These are phyloP conservation scores for Heteromurus nitidus DNA, from an alignment of 2,888 invertebrate genomes.

Conservation along the genomic window DNA sequence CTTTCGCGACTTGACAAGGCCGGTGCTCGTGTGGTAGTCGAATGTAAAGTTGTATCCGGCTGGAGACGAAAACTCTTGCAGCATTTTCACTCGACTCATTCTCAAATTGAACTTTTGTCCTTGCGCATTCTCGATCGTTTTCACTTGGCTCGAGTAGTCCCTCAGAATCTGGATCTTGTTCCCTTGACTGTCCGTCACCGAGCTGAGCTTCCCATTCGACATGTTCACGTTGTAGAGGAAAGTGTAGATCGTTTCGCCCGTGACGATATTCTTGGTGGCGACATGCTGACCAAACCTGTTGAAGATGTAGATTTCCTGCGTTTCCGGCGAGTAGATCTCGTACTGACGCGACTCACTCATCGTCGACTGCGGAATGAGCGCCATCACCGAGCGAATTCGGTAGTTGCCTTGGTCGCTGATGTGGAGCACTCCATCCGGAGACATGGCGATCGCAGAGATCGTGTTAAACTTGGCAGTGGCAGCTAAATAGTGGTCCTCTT, in stretches of 20 bases:
- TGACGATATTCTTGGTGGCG: conserved; percentile 94
- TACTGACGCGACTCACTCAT: conserved; percentile 83
- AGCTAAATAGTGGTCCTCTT: conserved; percentile 92
- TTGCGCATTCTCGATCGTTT: conserved; percentile 95
- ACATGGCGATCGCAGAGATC: conserved; percentile 92
- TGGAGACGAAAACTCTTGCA: conserved; percentile 92
- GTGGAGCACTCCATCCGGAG: conserved; percentile 94
- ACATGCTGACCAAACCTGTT: conserved; percentile 96
- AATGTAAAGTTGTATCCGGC: conserved; percentile 96
- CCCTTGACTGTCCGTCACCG: conserved; percentile 94
- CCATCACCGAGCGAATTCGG: conserved; percentile 89
- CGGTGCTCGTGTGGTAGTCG: conserved; percentile 93
- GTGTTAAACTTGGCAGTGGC: conserved; percentile 96
- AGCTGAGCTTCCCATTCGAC: conserved; percentile 94
- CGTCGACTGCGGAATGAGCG: conserved; percentile 82
- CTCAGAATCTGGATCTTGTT: conserved; percentile 76
- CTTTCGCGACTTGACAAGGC: conserved; percentile 89
- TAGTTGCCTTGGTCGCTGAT: conserved; percentile 87
- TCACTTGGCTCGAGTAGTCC: conserved; percentile 80
- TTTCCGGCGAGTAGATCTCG: conserved; percentile 95
- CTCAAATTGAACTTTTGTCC: conserved; percentile 92
- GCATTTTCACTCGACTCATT: conserved; percentile 94
- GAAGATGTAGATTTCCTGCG: conserved; percentile 95
- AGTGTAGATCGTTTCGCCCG: conserved; percentile 92
- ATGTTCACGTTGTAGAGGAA: conserved; percentile 98